A percentile compares a stretch with the other conserved stretches of the same genome.
Evolutionary conservation across 1,140 invertebrate genomes (phyloP).

Genomic region (Tetramorium parvispinum): DNA sequence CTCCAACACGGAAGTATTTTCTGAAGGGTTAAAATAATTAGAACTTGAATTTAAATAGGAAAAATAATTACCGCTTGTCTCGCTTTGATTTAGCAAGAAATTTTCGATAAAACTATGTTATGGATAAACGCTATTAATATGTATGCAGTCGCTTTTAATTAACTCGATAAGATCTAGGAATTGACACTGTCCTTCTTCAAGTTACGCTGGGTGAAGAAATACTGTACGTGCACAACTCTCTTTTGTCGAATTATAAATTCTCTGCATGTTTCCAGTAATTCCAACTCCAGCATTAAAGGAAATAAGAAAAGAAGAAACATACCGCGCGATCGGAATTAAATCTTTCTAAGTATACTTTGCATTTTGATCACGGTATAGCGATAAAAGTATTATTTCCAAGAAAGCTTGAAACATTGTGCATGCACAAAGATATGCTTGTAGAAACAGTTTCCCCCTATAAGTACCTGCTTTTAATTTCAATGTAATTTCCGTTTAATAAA

Average conservation of each 20-base stretch:
- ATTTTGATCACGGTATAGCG: conserved; percentile 29
- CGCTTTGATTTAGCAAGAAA: background rate
- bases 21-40: background rate
- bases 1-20: background rate
- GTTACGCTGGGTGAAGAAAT: background rate
- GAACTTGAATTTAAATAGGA: background rate
- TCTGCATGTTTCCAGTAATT: conserved; percentile 20
- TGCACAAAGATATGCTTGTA: conserved; percentile 1
- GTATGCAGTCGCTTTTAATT: conserved; percentile 27
- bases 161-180: conserved; percentile 39
- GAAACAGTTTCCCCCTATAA: background rate
- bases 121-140: conserved; percentile 20
- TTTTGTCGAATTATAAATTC: conserved; percentile 38
- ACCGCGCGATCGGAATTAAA: conserved; percentile 44
- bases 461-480: background rate
- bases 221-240: conserved; percentile 9
- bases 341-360: conserved; percentile 22
- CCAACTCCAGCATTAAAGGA: conserved; percentile 11
- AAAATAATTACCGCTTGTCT: background rate
- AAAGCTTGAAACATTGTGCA: background rate
- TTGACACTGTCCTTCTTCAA: conserved; percentile 10
- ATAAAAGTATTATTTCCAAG: conserved; percentile 47
- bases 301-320: conserved; percentile 24
- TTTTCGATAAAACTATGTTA: background rate
- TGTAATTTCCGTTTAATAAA: background rate